A percentile compares a stretch with the other conserved stretches of the same genome.
Evolutionary conservation across 2,888 invertebrate species (phyloP).

Genomic region (Cordilura impudica): DNA sequence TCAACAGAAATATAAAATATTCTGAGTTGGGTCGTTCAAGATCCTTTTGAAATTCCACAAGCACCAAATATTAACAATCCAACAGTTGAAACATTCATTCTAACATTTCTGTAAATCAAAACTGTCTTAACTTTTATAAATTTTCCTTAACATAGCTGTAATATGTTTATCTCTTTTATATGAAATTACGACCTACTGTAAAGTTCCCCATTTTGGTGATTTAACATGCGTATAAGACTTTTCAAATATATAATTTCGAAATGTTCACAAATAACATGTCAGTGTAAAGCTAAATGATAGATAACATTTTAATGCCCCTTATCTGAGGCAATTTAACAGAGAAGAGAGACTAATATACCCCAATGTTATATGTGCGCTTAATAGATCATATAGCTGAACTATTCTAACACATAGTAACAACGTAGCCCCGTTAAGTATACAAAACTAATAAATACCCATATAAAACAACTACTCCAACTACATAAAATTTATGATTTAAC

Average conservation of each 20-base stretch:
- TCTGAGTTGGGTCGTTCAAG: too few relatives aligned
- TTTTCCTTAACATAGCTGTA: too few relatives aligned
- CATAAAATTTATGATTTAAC: conserved; percentile 22
- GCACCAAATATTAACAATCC: too few relatives aligned
- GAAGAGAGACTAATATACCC: neutral
- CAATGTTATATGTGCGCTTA: neutral
- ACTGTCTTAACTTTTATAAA: too few relatives aligned
- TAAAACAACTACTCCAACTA: neutral
- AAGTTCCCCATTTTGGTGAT: neutral
- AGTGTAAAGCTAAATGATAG: neutral
- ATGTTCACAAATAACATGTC: neutral
- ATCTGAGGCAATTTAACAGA: neutral
- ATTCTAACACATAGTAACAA: conserved; percentile 21
- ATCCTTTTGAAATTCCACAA: too few relatives aligned
- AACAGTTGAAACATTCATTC: too few relatives aligned
- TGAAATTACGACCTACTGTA: too few relatives aligned
- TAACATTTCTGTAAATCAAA: too few relatives aligned
- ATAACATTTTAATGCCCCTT: neutral
- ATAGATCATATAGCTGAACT: conserved; percentile 19
- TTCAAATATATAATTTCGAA: neutral
- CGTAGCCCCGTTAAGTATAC: neutral
- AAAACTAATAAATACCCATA: neutral
- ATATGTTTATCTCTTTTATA: neutral
- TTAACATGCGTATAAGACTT: conserved; percentile 23
- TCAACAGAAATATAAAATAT: too few relatives aligned